A percentile compares a stretch with the other conserved stretches of the same genome.
Evolutionary conservation across 2,888 invertebrate species (phyloP).

Genomic region (Phengaris arion): DNA sequence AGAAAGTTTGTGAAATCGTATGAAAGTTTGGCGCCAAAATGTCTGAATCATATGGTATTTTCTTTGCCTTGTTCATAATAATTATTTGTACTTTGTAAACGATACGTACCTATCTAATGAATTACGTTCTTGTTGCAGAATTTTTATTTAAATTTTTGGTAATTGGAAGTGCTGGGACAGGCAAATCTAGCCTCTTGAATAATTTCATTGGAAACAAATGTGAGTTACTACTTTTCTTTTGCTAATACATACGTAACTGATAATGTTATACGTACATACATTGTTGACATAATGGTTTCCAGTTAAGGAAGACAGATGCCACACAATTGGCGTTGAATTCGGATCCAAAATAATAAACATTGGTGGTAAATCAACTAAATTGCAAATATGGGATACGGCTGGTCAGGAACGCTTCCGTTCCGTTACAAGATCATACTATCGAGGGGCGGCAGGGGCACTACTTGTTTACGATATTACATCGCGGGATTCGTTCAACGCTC

Average conservation of each 20-base stretch:
- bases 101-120: not conserved
- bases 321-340: conserved; percentile 92
- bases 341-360: conserved; percentile 92
- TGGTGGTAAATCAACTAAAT: conserved; percentile 89
- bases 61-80: conserved; percentile 6
- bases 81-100: not conserved
- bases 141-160: conserved; percentile 92
- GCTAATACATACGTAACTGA: not conserved
- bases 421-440: conserved; percentile 90
- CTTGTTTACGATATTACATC: conserved; percentile 94
- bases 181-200: conserved; percentile 90
- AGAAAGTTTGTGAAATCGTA: not conserved
- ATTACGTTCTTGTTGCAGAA: conserved; percentile 75
- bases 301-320: conserved; percentile 91
- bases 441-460: conserved; percentile 95
- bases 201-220: conserved; percentile 93
- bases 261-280: not conserved
- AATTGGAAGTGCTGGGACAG: conserved; percentile 90
- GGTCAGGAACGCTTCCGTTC: conserved; percentile 98
- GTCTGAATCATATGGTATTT: conserved; percentile 44
- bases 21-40: conserved; percentile 30
- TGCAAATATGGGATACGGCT: conserved; percentile 94
- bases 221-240: conserved; percentile 68
- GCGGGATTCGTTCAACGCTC: conserved; percentile 94
- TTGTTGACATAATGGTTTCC: conserved; percentile 36